Evolutionary conservation across 64 coral and sea anemone species (phyloP).

Genomic region (Montipora sp.): DNA sequence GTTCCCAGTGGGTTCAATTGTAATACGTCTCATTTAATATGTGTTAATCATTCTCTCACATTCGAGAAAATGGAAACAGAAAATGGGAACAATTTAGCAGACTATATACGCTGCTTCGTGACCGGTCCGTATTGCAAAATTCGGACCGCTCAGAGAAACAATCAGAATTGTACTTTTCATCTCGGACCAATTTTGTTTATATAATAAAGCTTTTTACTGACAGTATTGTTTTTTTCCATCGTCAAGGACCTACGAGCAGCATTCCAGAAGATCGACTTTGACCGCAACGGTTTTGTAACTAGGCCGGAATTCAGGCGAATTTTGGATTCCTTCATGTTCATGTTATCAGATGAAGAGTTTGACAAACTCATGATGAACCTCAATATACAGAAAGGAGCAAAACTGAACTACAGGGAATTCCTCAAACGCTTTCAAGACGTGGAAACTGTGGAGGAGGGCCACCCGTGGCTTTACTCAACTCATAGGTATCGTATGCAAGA

Average conservation of each 20-base stretch:
- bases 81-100: too few relatives aligned
- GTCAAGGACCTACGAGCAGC: slow-evolving; percentile 84
- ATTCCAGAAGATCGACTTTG: slow-evolving; percentile 95
- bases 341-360: slow-evolving; percentile 89
- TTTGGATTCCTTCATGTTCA: slow-evolving; percentile 91
- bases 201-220: too few relatives aligned
- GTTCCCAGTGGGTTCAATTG: too few relatives aligned
- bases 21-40: too few relatives aligned
- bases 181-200: too few relatives aligned
- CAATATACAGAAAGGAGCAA: slow-evolving; percentile 77
- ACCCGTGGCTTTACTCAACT: slow-evolving; percentile 92
- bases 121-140: too few relatives aligned
- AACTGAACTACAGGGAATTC: slow-evolving; percentile 91
- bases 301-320: slow-evolving; percentile 88
- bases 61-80: too few relatives aligned
- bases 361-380: slow-evolving; percentile 89
- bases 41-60: too few relatives aligned
- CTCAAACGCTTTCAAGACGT: slow-evolving; percentile 89
- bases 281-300: slow-evolving; percentile 85
- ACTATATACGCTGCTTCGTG: too few relatives aligned
- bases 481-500: slow-evolving; percentile 47
- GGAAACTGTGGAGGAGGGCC: slow-evolving; percentile 87
- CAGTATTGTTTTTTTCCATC: neutral
- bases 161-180: too few relatives aligned
- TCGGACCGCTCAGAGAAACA: too few relatives aligned